A percentile compares a stretch with the other conserved stretches of the same genome.
These are phyloP conservation scores for Lithophane leautieri DNA, from an alignment of 2,888 invertebrate genomes.

Conservation along the genomic window DNA sequence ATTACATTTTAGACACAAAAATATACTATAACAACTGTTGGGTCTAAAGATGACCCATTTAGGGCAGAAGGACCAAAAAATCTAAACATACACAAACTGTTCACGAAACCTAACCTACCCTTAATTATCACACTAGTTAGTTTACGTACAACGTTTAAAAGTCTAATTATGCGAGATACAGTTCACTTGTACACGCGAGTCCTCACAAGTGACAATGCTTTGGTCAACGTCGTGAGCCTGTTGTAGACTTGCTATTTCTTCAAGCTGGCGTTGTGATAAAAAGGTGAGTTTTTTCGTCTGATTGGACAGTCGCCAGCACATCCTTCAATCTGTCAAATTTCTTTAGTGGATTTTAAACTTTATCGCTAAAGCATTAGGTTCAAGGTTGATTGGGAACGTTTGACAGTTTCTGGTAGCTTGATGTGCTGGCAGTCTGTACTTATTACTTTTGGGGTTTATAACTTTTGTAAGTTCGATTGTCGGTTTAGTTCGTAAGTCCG, in stretches of 20 bases:
- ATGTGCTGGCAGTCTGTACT: too few species aligned
- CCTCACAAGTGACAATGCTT: constrained; percentile 23
- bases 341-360: too few species aligned
- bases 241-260: not conserved
- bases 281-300: constrained; percentile 27
- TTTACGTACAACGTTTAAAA: constrained; percentile 47
- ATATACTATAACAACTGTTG: not conserved
- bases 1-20: not conserved
- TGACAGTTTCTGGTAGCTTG: too few species aligned
- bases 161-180: constrained; percentile 24
- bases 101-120: constrained; percentile 14
- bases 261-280: not conserved
- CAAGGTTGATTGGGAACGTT: too few species aligned
- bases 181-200: constrained; percentile 25
- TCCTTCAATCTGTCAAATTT: too few species aligned
- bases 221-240: not conserved
- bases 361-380: too few species aligned
- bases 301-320: not conserved
- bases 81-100: not conserved
- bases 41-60: not conserved
- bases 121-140: constrained; percentile 23
- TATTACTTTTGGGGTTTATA: not conserved
- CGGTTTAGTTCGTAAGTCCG: too few species aligned
- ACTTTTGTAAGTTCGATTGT: not conserved
- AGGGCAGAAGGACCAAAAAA: not conserved